These are phyloP conservation scores for Agrochola circellaris DNA, from an alignment of 2,888 invertebrate species.

Conservation along the genomic window DNA sequence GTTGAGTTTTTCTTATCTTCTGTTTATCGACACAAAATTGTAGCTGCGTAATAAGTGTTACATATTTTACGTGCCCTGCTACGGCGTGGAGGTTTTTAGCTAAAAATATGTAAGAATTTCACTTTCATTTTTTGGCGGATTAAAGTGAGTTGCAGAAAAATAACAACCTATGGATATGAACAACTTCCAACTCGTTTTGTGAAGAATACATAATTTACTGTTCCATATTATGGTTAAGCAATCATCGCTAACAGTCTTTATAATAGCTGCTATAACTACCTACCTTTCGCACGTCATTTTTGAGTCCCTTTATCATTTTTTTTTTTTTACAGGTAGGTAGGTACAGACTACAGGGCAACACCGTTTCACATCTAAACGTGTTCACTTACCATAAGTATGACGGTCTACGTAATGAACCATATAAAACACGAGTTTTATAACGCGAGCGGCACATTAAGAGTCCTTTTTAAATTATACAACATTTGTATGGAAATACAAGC, in stretches of 20 bases:
- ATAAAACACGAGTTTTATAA: slow-evolving; percentile 83
- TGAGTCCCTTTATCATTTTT: too few species aligned
- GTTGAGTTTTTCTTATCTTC: slow-evolving; percentile 49
- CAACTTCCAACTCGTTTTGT: neutral
- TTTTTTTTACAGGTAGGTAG: too few species aligned
- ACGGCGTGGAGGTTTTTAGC: neutral
- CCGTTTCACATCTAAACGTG: slow-evolving; percentile 29
- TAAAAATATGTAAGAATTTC: neutral
- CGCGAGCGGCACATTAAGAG: slow-evolving; percentile 76
- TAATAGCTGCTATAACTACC: too few species aligned
- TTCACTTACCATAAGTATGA: slow-evolving; percentile 54
- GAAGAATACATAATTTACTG: neutral
- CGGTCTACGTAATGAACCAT: slow-evolving; percentile 74
- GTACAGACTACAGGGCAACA: neutral
- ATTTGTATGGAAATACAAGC: slow-evolving; percentile 89
- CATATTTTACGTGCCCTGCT: neutral
- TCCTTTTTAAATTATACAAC: slow-evolving; percentile 88
- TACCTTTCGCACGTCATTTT: too few species aligned
- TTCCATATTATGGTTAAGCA: neutral
- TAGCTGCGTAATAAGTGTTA: slow-evolving; percentile 24
- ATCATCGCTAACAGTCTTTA: neutral
- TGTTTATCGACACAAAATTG: slow-evolving; percentile 39
- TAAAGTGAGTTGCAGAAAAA: neutral
- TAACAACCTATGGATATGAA: neutral
- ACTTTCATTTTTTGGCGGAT: neutral